phyloP scores from a whole-genome alignment of 2,113 vertebrate species.

The Cyanistes caeruleus region DNA sequence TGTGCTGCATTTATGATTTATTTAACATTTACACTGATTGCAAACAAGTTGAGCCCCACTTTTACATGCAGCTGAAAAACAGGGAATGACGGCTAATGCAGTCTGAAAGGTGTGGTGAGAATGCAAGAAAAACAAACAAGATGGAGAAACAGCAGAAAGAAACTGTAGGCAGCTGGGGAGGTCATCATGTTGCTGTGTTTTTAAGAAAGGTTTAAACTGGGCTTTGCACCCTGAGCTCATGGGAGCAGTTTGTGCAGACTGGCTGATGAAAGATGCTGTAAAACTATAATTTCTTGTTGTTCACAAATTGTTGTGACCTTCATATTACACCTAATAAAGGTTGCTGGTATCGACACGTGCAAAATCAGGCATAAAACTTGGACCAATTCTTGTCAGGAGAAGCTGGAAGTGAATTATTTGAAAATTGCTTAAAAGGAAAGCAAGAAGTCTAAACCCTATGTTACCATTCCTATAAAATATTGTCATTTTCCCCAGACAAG shows the following conservation, averaged over 20 bases:
- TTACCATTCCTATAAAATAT: background rate
- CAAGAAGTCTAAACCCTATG: background rate
- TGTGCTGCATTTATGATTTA: background rate
- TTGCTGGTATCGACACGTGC: background rate
- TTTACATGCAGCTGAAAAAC: background rate
- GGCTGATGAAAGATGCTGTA: background rate
- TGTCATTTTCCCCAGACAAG: background rate
- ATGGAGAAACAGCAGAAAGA: background rate
- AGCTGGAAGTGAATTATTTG: background rate
- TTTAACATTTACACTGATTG: background rate
- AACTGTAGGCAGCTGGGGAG: background rate
- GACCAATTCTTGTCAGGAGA: background rate
- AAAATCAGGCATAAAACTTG: background rate
- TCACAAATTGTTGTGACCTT: background rate
- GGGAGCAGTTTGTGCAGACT: background rate
- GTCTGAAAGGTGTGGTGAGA: background rate
- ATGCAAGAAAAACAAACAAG: background rate
- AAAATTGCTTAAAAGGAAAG: background rate
- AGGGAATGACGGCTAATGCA: background rate
- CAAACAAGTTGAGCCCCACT: background rate
- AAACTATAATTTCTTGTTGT: background rate
- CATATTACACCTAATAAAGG: background rate
- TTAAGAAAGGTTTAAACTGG: background rate
- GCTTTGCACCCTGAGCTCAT: background rate
- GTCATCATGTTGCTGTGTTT: background rate